Evolutionary conservation across 2,888 invertebrate species (phyloP), one percentile per base, ranked within the genome.

Genomic region (Linnaemya tessellans): DNA sequence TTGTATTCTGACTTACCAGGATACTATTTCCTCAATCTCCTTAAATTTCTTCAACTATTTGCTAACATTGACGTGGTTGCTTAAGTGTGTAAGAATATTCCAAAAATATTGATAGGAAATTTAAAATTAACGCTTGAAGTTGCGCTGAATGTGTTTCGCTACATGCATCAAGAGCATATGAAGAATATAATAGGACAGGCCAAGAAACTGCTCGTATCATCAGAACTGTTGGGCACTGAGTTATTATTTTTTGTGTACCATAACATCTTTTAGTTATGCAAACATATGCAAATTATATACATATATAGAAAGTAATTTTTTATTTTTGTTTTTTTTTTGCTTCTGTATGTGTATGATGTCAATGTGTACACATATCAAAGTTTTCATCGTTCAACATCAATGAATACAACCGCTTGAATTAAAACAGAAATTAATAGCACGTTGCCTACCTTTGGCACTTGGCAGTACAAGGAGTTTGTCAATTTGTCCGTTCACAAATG

Each of bases 351-450:
- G 62, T 43, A n/a, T 18, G 11, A 56, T 75, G 65, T 71, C 71
- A 65, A 77, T 46, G n/a, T 20, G 20, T 8, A 79, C 25, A 84
- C 58, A 70, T 70, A 70, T 70, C 56, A 84, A 58, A 74, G 60
- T 84, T 49, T 46, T 56, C 56, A 68, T 62, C 62, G 49, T 70
- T 80, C 49, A 56, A 38, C 74, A 49, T 64, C 68, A 79, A 56
- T 74, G 70, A 62, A 41, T 54, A 56, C 30, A 71, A 38, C 1
- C 11, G 49, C 35, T 35, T 8, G 49, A 62, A 51, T 60, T 9
- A 62, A 41, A 51, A 30, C 18, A 18, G n/a, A 49, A n/a, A 7
- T 18, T 30, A 13, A 22, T 10, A 20, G 35, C 11, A 49, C 43
- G 10, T 22, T 38, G 30, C 46, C 46, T 15, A 46, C 2, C 73